Evolutionary conservation across 2,797 vertebrate genomes (phyloP), one percentile per base, ranked within the genome.

Genomic region (Hirundo rustica): DNA sequence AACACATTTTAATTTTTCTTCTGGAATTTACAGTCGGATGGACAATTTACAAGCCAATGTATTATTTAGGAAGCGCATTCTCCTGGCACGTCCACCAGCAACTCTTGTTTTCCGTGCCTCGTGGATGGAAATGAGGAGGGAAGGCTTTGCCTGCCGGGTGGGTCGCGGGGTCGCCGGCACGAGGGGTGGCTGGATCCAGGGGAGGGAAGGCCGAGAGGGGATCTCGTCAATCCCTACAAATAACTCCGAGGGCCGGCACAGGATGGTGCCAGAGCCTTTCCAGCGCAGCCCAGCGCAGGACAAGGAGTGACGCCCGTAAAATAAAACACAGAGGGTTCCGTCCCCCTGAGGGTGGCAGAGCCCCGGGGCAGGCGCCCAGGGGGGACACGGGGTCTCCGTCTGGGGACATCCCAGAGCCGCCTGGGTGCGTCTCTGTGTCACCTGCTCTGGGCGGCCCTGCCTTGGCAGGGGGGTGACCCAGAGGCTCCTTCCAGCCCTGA

Each of bases 1-100:
- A 78, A 58, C 20, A 53, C 81, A 74, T 85, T 92, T 85, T 48
- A 74, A 72, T 58, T 96, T 93, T 93, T 77, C 88, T 74, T 94
- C 82, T 85, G 79, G 89, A 89, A 93, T 92, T 58, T 87, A 30
- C 88, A 58, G 55, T 60, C 32, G 51, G 92, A 47, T 5, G 14
- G 71, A 75, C 78, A 40, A 92, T 95, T 86, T 90, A 16, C 85
- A 75, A 75, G 65, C 48, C 79, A n/a, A 82, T 75, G 30, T 67
- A 19, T 60, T 88, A 68, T 92, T 81, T 72, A 78, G 74, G 34
- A 58, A 86, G 73, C 2, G 36, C 20, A 1, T 67, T 71, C 76
- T 74, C 44, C 45, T 36, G 55, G 45, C 54, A 15, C 17, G 4
- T 84, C 78, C 26, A 42, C 21, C 66, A 15, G 55, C 81, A 78